A percentile compares a stretch with the other conserved stretches of the same genome.
phyloP scores from a whole-genome alignment of 2,797 vertebrate genomes.

The Neomorphus geoffroyi region DNA sequence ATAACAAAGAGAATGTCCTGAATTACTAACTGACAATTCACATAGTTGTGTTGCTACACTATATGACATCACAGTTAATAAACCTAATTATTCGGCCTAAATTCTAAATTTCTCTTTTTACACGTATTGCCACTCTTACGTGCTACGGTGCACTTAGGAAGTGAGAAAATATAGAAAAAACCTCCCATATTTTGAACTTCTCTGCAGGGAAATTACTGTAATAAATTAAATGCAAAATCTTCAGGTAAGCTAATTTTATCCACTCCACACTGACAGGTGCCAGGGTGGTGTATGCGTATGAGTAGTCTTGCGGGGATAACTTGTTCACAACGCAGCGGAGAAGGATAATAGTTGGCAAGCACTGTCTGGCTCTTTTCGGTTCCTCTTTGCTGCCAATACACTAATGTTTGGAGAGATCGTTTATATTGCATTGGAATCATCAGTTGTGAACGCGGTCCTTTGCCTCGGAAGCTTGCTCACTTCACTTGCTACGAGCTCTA shows the following conservation, averaged over 20 bases:
- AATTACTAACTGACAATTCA: neutral
- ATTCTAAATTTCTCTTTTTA: neutral
- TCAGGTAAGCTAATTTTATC: neutral
- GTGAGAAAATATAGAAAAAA: neutral
- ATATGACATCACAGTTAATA: neutral
- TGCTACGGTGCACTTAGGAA: neutral
- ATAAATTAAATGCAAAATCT: neutral
- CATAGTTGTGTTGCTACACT: neutral
- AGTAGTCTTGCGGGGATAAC: neutral
- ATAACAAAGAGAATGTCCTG: neutral
- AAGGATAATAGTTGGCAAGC: neutral
- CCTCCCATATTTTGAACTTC: neutral
- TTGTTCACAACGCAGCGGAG: neutral
- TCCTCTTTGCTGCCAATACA: neutral
- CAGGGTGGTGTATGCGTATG: accelerated
- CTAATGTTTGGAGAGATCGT: neutral
- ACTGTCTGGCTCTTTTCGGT: neutral
- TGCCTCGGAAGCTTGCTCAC: neutral
- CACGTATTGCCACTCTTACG: neutral
- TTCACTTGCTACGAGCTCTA: neutral
- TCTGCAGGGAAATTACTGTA: neutral
- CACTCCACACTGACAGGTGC: accelerated
- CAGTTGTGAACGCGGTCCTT: neutral
- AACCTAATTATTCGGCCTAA: neutral
- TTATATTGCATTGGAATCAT: neutral